Conservation (phyloP, 2,113 vertebrate genomes). For the Rhodinocichla rosea region DNA sequence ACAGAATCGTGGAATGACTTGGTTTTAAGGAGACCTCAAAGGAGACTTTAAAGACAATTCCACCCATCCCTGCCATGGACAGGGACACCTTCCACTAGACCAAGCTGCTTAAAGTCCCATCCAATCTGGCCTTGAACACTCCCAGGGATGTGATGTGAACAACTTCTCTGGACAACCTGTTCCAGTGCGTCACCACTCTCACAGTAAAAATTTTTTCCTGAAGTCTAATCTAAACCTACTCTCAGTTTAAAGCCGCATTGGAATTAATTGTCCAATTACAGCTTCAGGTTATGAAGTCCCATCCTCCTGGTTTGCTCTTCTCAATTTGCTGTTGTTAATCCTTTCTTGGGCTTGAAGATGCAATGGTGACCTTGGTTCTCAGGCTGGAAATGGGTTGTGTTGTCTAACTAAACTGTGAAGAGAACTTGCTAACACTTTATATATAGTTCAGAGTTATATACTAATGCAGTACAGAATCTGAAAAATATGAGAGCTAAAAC, state of each 20-base stretch:
- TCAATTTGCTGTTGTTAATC: background rate
- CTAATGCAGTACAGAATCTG: background rate
- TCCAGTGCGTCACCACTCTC: background rate
- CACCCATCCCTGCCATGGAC: no score
- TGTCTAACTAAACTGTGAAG: background rate
- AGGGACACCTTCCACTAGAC: background rate
- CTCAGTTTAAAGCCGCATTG: background rate
- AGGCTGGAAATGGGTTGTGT: background rate
- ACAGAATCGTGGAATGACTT: rapidly evolving
- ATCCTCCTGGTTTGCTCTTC: background rate
- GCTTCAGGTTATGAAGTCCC: no score
- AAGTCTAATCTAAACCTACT: background rate
- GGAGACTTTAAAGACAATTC: background rate
- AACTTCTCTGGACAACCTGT: background rate
- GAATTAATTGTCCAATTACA: background rate
- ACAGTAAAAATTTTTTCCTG: background rate
- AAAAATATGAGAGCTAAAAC: background rate
- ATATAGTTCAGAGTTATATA: background rate
- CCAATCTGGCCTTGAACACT: background rate
- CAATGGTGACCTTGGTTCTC: background rate
- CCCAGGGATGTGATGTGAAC: background rate
- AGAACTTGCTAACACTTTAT: background rate
- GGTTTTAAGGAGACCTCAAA: background rate
- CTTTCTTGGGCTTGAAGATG: background rate
- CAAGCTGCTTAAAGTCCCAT: background rate